A percentile compares a stretch with the other conserved stretches of the same genome.
Conservation (phyloP, 2,888 invertebrate species). For the Agrotis segetum region DNA sequence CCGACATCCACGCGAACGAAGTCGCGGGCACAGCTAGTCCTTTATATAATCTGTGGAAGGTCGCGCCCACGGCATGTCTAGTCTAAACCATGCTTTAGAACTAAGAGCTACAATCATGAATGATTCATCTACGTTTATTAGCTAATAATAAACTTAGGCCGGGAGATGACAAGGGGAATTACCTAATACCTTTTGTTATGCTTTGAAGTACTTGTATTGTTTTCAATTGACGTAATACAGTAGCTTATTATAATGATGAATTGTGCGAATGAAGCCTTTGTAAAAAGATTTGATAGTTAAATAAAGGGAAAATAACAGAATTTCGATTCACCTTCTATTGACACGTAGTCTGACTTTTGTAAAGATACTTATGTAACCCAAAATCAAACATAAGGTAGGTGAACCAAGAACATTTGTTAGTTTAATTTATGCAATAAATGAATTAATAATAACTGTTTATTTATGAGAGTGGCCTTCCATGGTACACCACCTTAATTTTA, state of each 20-base stretch:
- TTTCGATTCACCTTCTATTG: neutral
- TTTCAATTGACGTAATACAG: slow-evolving; percentile 17
- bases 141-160: slow-evolving; percentile 52
- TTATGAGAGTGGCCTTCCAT: too few relatives aligned
- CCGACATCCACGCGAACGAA: too few relatives aligned
- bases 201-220: slow-evolving; percentile 11
- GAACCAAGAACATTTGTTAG: too few relatives aligned
- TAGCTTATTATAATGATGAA: slow-evolving; percentile 9
- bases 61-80: slow-evolving; percentile 57
- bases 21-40: too few relatives aligned
- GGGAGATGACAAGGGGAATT: slow-evolving; percentile 20
- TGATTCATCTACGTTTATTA: slow-evolving; percentile 65
- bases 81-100: slow-evolving; percentile 48
- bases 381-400: too few relatives aligned
- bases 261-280: neutral
- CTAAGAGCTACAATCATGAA: slow-evolving; percentile 57
- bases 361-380: too few relatives aligned
- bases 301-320: neutral
- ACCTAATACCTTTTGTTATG: slow-evolving; percentile 10
- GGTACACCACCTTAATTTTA: too few relatives aligned
- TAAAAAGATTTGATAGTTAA: neutral
- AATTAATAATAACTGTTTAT: too few relatives aligned
- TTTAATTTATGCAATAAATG: too few relatives aligned
- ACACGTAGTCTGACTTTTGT: neutral
- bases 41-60: slow-evolving; percentile 47